Base-by-base conservation (phyloP, 2,888 invertebrate genomes). In the Capitulum mitella region DNA sequence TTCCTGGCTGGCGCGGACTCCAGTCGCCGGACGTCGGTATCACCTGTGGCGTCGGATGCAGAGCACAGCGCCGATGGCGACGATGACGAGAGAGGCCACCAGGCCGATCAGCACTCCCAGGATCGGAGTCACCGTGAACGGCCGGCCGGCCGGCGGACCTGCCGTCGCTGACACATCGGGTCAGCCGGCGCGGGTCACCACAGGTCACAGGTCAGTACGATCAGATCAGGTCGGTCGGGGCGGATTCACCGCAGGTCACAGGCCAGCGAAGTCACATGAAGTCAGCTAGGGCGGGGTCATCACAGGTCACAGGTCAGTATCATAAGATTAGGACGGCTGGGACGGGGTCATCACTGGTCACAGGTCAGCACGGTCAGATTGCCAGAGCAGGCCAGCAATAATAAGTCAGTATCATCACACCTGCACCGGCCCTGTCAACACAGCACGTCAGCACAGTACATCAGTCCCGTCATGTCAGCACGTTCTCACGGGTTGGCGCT, bases 41-140 rank as follows among this genome's bases (percentile, higher is more conserved):
- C 3, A 58, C 58, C 58, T 58, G 10, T 29, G n/a, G 58, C 29
- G 32, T 2, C 64, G 12, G 34, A 64, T 64, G 64, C 64, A 64
- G 64, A 22, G 34, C 19, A 64, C 64, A 2, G 64, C 64, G 16
- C 32, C 64, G 19, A 64, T 34, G 34, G 64, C 64, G 14, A 64
- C 8, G 64, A 64, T 34, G 64, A 64, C 16, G 32, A 64, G 64
- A 10, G 64, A 29, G 10, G 64, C 64, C 34, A 64, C 64, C 34
- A 64, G 64, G 0, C 64, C 64, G 34, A 64, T 64, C 64, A 64
- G 34, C 16, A 64, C 34, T 5, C 64, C 64, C 32, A 64, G 34
- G 64, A 64, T 34, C 6, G 64, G 64, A 16, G 64, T 64, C 64
- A 64, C 64, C 64, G 29, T 16, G 64, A 64, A 64, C 64, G 64